Conservation (phyloP, 1,140 invertebrate genomes). For the Drosophila nannoptera region DNA sequence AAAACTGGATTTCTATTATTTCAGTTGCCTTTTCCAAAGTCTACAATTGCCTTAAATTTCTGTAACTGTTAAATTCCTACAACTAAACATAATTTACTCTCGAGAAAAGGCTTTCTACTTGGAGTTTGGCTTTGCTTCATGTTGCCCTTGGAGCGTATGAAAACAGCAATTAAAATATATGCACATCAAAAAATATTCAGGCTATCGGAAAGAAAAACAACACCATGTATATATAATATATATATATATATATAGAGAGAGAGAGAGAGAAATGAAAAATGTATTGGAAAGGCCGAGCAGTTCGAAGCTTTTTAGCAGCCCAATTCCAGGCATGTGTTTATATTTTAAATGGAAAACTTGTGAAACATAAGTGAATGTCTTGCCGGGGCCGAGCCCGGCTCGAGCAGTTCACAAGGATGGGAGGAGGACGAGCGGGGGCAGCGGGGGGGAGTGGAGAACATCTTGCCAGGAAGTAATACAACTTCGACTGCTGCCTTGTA, state of each 20-base stretch:
- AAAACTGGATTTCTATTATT: not conserved
- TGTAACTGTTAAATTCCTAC: not conserved
- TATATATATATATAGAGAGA: too few species aligned
- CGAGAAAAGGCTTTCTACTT: too few species aligned
- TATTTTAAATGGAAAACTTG: conserved; percentile 73
- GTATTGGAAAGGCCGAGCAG: conserved; percentile 38
- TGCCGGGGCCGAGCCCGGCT: conserved; percentile 1
- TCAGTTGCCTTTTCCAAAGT: not conserved
- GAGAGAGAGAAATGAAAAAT: conserved; percentile 29
- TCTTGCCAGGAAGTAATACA: conserved; percentile 59
- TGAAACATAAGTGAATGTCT: conserved; percentile 48
- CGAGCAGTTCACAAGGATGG: not conserved
- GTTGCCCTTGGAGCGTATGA: conserved; percentile 41
- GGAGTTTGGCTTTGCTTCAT: not conserved
- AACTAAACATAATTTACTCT: too few species aligned
- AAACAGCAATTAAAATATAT: conserved; percentile 70
- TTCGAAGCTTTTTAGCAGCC: conserved; percentile 32
- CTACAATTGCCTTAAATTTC: not conserved
- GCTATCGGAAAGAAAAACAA: conserved; percentile 32
- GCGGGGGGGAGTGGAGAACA: conserved; percentile 8
- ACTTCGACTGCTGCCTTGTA: conserved; percentile 61
- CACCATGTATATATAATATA: not conserved
- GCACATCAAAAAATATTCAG: conserved; percentile 8
- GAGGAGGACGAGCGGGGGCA: not conserved
- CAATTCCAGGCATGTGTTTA: conserved; percentile 72